Percentiles rank a stretch among this genome's conserved stretches.
These are phyloP conservation scores for Hypsibius dujardini DNA, from an alignment of 1,140 invertebrate genomes.

Conservation along the genomic window DNA sequence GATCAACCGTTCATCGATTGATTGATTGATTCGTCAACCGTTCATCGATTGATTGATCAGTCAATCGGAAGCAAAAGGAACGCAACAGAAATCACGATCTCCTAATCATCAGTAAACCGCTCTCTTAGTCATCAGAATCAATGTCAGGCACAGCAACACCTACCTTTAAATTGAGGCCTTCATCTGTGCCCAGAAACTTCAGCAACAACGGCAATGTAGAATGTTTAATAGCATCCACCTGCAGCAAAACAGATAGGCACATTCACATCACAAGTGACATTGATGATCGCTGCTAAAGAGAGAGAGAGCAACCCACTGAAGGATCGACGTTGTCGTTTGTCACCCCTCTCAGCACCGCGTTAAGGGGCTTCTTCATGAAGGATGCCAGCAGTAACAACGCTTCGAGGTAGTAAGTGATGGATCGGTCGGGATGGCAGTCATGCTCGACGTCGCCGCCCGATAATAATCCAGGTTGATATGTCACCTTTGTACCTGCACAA, in stretches of 20 bases:
- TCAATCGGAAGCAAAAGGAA: conserved; percentile 17
- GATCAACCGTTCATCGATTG: too few relatives aligned
- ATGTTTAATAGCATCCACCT: conserved; percentile 63
- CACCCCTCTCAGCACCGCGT: conserved; percentile 62
- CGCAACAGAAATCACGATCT: too few relatives aligned
- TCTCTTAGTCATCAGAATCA: too few relatives aligned
- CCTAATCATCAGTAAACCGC: too few relatives aligned
- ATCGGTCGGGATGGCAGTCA: conserved; percentile 59
- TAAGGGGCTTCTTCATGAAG: conserved; percentile 76
- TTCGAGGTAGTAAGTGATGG: conserved; percentile 83
- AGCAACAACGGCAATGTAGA: conserved; percentile 59
- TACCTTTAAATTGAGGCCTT: conserved; percentile 68
- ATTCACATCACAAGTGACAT: conserved; percentile 11
- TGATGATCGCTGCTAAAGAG: not conserved
- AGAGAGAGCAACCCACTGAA: conserved; percentile 30
- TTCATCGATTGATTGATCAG: conserved; percentile 19
- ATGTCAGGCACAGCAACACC: not conserved
- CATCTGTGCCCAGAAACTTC: conserved; percentile 66
- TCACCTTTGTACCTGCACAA: conserved; percentile 49
- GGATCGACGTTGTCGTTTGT: conserved; percentile 55
- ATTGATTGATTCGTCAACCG: conserved; percentile 17
- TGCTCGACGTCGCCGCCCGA: conserved; percentile 68
- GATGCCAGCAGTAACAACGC: conserved; percentile 67
- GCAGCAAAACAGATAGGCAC: conserved; percentile 20
- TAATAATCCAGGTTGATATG: conserved; percentile 71